Evolutionary conservation across 2,113 vertebrate species (phyloP).

Genomic region (Numida meleagris): DNA sequence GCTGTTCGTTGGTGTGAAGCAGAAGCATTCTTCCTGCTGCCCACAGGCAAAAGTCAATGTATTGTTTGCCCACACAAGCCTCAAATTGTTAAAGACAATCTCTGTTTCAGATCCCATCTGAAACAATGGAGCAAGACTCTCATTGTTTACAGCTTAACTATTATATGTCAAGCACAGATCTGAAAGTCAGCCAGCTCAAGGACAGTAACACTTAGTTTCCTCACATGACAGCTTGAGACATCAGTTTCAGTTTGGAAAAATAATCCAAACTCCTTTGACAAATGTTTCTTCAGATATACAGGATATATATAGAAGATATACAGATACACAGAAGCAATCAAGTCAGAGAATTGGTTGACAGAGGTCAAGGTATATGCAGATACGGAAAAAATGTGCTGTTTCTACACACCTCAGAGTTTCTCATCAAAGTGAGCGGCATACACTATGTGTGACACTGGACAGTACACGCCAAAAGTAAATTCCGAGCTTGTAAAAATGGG

Average conservation of each 20-base stretch:
- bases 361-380: neutral
- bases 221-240: neutral
- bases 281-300: neutral
- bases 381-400: neutral
- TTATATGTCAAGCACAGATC: neutral
- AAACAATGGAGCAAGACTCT: constrained; percentile 25
- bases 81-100: neutral
- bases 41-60: neutral
- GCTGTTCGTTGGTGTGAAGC: neutral
- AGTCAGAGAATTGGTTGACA: neutral
- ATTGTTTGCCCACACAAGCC: constrained; percentile 19
- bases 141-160: constrained; percentile 6
- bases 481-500: neutral
- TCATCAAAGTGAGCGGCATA: neutral
- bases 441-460: neutral
- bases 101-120: constrained; percentile 1
- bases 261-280: neutral
- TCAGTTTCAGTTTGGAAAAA: neutral
- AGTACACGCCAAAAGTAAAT: neutral
- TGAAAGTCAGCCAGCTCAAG: neutral
- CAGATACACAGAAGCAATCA: neutral
- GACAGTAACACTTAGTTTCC: neutral
- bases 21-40: neutral
- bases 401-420: neutral
- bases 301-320: neutral